Evolutionary conservation across 2,888 invertebrate species (phyloP), one percentile per base, ranked within the genome.

Genomic region (Tipula vernalis): DNA sequence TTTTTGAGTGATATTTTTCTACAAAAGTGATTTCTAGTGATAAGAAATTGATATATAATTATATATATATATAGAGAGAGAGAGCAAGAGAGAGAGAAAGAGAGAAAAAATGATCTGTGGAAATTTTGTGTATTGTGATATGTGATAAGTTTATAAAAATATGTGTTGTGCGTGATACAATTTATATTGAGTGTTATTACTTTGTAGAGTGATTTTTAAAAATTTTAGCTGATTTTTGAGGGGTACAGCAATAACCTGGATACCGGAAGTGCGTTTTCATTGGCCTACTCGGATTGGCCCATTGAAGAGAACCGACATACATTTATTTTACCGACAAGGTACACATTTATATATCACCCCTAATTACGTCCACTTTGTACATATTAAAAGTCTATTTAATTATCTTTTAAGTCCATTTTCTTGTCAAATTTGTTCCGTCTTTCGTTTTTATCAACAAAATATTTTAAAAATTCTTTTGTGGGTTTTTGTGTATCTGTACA

Each of bases 201-300:
- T 3, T 71, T 28, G 28, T n/a, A n/a, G 13, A 51, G 51, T 71
- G 71, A 28, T 71, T 71, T 28, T 71, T 71, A 28, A 8, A 15
- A 51, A n/a, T 51, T n/a, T 51, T 71, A 71, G 71, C 10, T 51
- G 86, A 85, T 87, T 87, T 88, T 88, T 87, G 86, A 36, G 51
- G 71, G 51, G 28, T 87, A 87, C 87, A 87, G 87, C 87, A 86
- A 87, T 87, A 87, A 87, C 87, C 91, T 91, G 91, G 91, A 91
- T 90, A 90, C 90, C 88, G 90, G 90, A 87, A 90, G 90, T 89
- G 90, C 90, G 88, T 91, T 90, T 89, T 90, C 91, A 87, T 89
- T 91, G 88, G 91, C 91, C 89, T 91, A 91, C 88, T 90, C 91
- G 88, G 91, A 91, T 89, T 91, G 91, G 91, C 90, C 91, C 88